Evolutionary conservation across 2,797 vertebrate genomes (phyloP), one percentile per base, ranked within the genome.

Genomic region (Malurus splendens): DNA sequence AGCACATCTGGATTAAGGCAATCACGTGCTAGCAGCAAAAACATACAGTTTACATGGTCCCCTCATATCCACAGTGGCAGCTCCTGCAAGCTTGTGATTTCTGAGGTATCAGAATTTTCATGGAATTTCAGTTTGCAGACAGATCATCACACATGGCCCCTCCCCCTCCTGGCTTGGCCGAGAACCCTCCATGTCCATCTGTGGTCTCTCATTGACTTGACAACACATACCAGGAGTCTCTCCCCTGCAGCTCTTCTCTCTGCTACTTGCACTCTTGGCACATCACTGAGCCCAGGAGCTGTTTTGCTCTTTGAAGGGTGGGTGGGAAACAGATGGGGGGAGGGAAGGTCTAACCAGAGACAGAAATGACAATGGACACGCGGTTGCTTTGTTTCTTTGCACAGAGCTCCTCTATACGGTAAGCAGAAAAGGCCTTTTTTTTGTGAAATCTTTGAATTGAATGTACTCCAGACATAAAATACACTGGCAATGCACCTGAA

Each of bases 141-240:
- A 68, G 74, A 92, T 81, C 77, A 84, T 86, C 59, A 39, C 64
- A 64, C 7, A 10, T 0, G 9, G 42, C 74, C 87, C 85, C 51
- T 86, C 95, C 89, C 79, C 62, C 88, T 89, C 56, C 76, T 15
- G 65, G 82, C 76, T 93, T 14, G 12, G 82, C 67, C 0, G 2
- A 91, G 87, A 87, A 87, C 6, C 60, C 90, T 64, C 41, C 77
- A 22, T 9, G 68, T 90, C 87, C 80, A 90, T 84, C 92, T 93
- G 92, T 32, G 74, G 74, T 59, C 87, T 90, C 89, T 92, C 77
- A 92, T 70, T 84, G 93, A 94, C 77, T 86, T 93, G 93, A 95
- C 83, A 91, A 84, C 57, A 80, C 64, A 15, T 42, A 74, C 50
- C 89, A 82, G 64, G 85, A 90, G 52, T 62, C 79, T 87, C 77